phyloP scores from a whole-genome alignment of 2,888 invertebrate genomes.

The Brachyptera putata region DNA sequence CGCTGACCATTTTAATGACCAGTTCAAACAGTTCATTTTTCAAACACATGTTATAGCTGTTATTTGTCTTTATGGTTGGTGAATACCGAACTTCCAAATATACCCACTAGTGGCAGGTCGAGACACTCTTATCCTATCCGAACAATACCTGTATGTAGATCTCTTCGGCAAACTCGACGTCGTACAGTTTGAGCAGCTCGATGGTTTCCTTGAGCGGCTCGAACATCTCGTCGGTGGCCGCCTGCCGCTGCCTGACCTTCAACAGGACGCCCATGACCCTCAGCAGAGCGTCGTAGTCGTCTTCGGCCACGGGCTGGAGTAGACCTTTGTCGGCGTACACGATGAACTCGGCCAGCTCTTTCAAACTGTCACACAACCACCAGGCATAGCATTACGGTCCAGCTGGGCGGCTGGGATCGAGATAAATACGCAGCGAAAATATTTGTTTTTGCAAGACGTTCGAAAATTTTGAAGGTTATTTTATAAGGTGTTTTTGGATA shows the following conservation, averaged over 20 bases:
- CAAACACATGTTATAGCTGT: too few relatives aligned
- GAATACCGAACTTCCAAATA: too few relatives aligned
- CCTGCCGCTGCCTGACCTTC: constrained; percentile 70
- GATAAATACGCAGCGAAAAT: neutral
- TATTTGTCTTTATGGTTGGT: too few relatives aligned
- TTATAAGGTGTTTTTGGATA: too few relatives aligned
- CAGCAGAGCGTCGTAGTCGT: constrained; percentile 81
- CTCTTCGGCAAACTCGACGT: constrained; percentile 81
- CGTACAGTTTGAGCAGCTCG: constrained; percentile 75
- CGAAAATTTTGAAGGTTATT: too few relatives aligned
- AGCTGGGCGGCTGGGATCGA: neutral
- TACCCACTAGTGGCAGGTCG: too few relatives aligned
- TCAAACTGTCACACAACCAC: constrained; percentile 52
- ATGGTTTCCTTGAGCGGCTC: constrained; percentile 84
- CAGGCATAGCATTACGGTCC: neutral
- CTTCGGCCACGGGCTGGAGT: constrained; percentile 67
- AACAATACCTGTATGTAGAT: constrained; percentile 24
- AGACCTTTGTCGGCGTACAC: constrained; percentile 67
- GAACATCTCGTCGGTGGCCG: constrained; percentile 82
- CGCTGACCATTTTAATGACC: too few relatives aligned
- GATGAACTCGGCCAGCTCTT: constrained; percentile 74
- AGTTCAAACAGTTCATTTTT: too few relatives aligned
- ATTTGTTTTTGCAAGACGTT: too few relatives aligned
- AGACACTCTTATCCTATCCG: too few relatives aligned
- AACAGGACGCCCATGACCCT: constrained; percentile 78